Percentiles rank a stretch among this genome's conserved stretches.
Evolutionary conservation across 2,888 invertebrate genomes (phyloP).

Genomic region (Erebia ligea): DNA sequence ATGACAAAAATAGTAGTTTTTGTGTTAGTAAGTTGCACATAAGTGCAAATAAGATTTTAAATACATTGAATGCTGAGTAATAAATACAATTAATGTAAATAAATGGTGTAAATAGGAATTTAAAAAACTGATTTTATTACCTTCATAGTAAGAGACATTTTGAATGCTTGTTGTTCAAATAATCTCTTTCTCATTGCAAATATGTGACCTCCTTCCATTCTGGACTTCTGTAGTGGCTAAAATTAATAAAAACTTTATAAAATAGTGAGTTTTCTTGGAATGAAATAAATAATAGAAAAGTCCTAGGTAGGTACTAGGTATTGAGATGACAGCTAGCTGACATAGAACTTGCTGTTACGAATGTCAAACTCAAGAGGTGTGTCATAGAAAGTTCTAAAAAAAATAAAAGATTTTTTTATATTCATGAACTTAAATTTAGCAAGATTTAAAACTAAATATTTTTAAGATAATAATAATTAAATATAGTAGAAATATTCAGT

Average conservation of each 20-base stretch:
- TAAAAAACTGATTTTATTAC: conserved; percentile 25
- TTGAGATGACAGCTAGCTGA: conserved; percentile 36
- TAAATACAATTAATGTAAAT: not conserved
- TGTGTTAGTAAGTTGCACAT: not conserved
- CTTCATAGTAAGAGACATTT: conserved; percentile 14
- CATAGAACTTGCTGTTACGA: conserved; percentile 32
- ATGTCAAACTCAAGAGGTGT: conserved; percentile 27
- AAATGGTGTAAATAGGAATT: conserved; percentile 18
- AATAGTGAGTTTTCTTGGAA: conserved; percentile 8
- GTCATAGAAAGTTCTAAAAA: conserved; percentile 27
- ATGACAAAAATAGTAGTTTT: not conserved
- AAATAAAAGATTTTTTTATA: too few relatives aligned
- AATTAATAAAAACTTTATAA: conserved; percentile 28
- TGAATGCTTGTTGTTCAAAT: conserved; percentile 14
- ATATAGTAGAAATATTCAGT: too few relatives aligned
- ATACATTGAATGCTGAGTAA: not conserved
- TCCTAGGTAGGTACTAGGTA: conserved; percentile 22
- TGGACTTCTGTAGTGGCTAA: conserved; percentile 24
- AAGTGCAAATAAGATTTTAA: not conserved
- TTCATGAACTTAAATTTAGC: too few relatives aligned
- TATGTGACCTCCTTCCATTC: conserved; percentile 14
- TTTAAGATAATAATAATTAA: too few relatives aligned
- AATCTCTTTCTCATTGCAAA: not conserved
- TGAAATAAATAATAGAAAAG: conserved; percentile 24
- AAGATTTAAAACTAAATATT: too few relatives aligned